Conservation (phyloP, 2,797 vertebrate genomes). For the Orientallactaga sibirica region DNA sequence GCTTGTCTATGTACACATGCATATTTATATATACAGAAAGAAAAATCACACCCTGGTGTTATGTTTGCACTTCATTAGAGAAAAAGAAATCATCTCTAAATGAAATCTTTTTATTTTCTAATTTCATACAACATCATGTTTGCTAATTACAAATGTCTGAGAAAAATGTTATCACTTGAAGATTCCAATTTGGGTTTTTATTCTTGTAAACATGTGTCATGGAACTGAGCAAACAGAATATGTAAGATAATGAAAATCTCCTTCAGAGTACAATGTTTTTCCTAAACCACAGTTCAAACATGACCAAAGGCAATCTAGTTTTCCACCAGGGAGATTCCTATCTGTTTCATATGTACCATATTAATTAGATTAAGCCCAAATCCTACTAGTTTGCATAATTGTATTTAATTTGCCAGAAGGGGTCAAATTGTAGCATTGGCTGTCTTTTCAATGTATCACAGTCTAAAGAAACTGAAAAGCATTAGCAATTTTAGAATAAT, state of each 20-base stretch:
- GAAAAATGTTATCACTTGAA: constrained; percentile 37
- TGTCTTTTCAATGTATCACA: constrained; percentile 68
- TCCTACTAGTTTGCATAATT: constrained; percentile 84
- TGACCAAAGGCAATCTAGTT: constrained; percentile 73
- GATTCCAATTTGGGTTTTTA: constrained; percentile 58
- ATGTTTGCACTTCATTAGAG: constrained; percentile 35
- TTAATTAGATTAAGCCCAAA: constrained; percentile 85
- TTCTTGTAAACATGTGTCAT: constrained; percentile 62
- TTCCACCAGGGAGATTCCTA: constrained; percentile 79
- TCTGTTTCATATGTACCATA: constrained; percentile 72
- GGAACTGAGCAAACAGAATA: constrained; percentile 52
- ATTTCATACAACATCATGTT: constrained; percentile 11
- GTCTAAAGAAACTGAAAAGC: constrained; percentile 78
- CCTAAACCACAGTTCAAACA: constrained; percentile 68
- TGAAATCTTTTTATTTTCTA: constrained; percentile 49
- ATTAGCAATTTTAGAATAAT: constrained; percentile 77
- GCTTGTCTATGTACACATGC: neutral
- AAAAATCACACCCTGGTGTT: constrained; percentile 39
- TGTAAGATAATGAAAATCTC: constrained; percentile 62
- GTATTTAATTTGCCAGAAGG: constrained; percentile 86
- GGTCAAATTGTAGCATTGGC: constrained; percentile 79
- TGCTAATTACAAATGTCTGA: constrained; percentile 32
- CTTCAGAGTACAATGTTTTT: constrained; percentile 65
- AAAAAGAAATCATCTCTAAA: constrained; percentile 22
- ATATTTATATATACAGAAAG: neutral